phyloP scores from a whole-genome alignment of 1,140 invertebrate genomes.

The Wiebesia pumilae region DNA sequence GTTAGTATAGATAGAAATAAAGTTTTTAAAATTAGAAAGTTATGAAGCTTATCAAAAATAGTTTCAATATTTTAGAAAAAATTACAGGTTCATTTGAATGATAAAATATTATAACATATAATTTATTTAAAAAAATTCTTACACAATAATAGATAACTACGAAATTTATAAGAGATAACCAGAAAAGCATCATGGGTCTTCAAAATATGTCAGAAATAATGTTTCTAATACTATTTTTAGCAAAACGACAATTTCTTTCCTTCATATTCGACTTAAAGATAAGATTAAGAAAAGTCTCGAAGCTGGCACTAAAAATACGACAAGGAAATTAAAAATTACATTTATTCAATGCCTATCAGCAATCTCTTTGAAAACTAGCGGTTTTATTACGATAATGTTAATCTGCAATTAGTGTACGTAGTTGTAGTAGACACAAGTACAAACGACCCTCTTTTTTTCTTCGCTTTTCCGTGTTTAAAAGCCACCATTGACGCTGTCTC shows the following conservation, averaged over 20 bases:
- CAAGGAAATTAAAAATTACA: neutral
- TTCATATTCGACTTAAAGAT: neutral
- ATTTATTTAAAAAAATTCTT: neutral
- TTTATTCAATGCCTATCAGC: neutral
- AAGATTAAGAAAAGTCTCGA: neutral
- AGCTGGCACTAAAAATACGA: neutral
- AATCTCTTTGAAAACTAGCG: neutral
- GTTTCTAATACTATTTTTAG: neutral
- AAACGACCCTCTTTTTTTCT: neutral
- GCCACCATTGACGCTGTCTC: neutral
- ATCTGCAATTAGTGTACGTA: neutral
- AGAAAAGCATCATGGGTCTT: neutral
- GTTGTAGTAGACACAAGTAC: neutral
- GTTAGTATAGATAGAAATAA: no score
- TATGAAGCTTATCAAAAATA: no score
- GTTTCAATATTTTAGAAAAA: neutral
- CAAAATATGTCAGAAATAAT: neutral
- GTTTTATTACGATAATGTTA: neutral
- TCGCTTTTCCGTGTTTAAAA: neutral
- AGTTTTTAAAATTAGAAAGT: no score
- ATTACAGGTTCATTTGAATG: neutral
- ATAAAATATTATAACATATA: neutral
- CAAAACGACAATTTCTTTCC: neutral
- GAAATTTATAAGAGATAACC: neutral
- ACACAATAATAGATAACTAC: no score